Evolutionary conservation across 2,888 invertebrate species (phyloP).

Genomic region (Griposia aprilina): DNA sequence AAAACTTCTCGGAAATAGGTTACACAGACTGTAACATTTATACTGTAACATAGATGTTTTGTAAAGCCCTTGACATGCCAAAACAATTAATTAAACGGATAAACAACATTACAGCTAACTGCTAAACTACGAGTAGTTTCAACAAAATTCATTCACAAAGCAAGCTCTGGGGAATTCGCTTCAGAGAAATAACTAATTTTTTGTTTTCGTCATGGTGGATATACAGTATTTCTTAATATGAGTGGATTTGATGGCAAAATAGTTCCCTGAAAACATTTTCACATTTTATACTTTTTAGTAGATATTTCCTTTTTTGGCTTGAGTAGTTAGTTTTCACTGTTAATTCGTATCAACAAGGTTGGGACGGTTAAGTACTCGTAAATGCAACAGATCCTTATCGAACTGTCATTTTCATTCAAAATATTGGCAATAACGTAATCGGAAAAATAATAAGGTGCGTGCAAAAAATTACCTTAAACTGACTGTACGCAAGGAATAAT

Average conservation of each 20-base stretch:
- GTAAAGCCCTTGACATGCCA: constrained; percentile 30
- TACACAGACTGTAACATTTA: no score
- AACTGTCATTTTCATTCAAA: not conserved
- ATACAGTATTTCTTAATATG: not conserved
- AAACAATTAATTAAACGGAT: constrained; percentile 34
- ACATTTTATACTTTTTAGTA: not conserved
- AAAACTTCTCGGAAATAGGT: not conserved
- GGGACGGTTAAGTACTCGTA: not conserved
- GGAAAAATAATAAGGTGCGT: not conserved
- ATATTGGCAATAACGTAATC: not conserved
- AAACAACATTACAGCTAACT: constrained; percentile 32
- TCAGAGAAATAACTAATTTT: constrained; percentile 27
- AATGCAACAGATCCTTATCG: not conserved
- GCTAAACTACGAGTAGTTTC: constrained; percentile 29
- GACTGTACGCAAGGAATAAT: not conserved
- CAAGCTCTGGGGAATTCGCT: constrained; percentile 35
- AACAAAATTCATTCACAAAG: constrained; percentile 41
- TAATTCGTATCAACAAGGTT: not conserved
- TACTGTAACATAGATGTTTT: not conserved
- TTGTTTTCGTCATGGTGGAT: not conserved
- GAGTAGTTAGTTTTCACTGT: not conserved
- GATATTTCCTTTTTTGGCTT: not conserved
- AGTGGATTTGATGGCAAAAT: constrained; percentile 1
- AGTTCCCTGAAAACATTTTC: not conserved
- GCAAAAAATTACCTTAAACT: not conserved